Evolutionary conservation across 2,113 vertebrate species (phyloP).

Genomic region (Daboia siamensis): DNA sequence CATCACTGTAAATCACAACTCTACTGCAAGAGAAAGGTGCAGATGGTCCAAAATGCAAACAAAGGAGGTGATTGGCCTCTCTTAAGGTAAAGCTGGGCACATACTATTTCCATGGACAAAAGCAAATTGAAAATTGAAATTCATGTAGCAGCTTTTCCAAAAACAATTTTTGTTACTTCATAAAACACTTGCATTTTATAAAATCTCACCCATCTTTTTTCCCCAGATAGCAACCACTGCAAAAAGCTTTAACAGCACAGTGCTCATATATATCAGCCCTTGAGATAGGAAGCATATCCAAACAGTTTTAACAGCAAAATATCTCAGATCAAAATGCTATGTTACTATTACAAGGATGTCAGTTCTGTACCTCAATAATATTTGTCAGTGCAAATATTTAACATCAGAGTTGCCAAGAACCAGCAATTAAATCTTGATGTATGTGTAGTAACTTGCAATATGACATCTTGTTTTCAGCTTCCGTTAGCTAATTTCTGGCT

Average conservation of each 20-base stretch:
- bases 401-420: constrained; percentile 13
- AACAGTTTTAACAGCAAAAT: background rate
- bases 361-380: background rate
- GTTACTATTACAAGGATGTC: background rate
- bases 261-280: background rate
- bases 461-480: constrained; percentile 17
- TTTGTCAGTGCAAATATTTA: constrained; percentile 26
- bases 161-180: background rate
- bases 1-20: background rate
- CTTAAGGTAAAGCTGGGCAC: background rate
- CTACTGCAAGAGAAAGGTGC: background rate
- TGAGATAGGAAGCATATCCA: background rate
- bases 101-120: background rate
- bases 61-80: background rate
- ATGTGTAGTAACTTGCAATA: constrained; percentile 8
- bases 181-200: background rate
- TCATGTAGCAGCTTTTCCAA: background rate
- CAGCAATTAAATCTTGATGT: constrained; percentile 17
- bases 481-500: background rate
- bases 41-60: background rate
- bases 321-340: background rate
- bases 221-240: no score
- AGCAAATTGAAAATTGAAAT: background rate
- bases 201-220: background rate
- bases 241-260: background rate